Evolutionary conservation across 2,797 vertebrate genomes (phyloP), one percentile per base, ranked within the genome.

Genomic region (Arremon aurantiirostris): DNA sequence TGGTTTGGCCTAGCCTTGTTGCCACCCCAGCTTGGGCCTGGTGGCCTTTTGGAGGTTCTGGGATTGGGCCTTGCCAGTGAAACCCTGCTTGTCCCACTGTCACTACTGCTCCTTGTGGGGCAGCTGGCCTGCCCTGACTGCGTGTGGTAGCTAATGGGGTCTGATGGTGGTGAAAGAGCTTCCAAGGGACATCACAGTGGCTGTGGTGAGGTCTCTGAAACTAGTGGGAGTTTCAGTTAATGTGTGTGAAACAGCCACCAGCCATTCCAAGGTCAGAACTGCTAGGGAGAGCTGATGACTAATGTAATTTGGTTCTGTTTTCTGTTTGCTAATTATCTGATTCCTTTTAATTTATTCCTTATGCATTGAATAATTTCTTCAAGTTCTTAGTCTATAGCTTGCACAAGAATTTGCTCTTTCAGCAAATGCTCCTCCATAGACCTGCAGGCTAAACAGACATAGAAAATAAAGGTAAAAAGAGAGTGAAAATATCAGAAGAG

Each of bases 21-120:
- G 34, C 6, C 24, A 15, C 13, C 7, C 9, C 27, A 82, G 35
- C 49, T 46, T 56, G 27, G 11, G 17, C 8, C 5, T 69, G 23
- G 11, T 27, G 26, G 23, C 7, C 49, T 72, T 12, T 4, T n/a
- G 22, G 19, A 18, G 2, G 6, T 39, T 37, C 49, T 69, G 41
- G n/a, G 13, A 4, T 12, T 41, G 11, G 21, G 7, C 12, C 7
- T 78, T 75, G n/a, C 8, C 2, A 5, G 32, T 0, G 15, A 76
- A 88, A 23, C 18, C 18, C 12, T 64, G 15, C 4, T 2, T 3
- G 42, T 42, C 8, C 34, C 1, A 0, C 21, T 30, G 35, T 78
- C 5, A 1, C 24, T 11, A 2, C 3, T 14, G 12, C 22, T 69
- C n/a, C 32, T 9, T 42, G 30, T 0, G 0, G 1, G n/a, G 35